Base-by-base conservation (phyloP, 1,140 invertebrate genomes). In the Phthorimaea operculella region DNA sequence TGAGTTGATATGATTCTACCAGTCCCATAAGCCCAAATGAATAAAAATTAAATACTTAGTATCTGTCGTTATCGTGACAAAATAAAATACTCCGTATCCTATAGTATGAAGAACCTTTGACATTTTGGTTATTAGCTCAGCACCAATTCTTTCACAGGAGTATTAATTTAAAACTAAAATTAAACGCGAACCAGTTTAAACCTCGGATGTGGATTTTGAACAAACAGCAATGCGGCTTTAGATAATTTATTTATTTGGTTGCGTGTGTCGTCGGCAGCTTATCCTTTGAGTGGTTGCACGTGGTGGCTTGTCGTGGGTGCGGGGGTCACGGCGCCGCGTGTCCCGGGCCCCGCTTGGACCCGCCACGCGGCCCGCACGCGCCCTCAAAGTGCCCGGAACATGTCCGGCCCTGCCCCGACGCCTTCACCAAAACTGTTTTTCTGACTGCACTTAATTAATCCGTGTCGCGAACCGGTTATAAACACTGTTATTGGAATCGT, bases 191-290 rank as follows among this genome's bases (percentile, higher is more conserved):
- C 10, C 36, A 39, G 36, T 39, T 12, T 39, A 28, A 28, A 28
- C 21, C 21, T 39, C 1, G 2, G n/a, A 39, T 39, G 36, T 10
- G 36, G 10, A 63, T 55, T 59, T 55, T 45, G 15, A 51, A 44
- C 45, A 54, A 66, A 63, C 60, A 56, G 51, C 56, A n/a, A 4
- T 28, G 36, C 36, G 67, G 72, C 63, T 78, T 66, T 60, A 64
- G 68, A 79, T 83, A 79, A 83, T 80, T 83, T 79, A 83, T 83
- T 83, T 83, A 80, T 80, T 80, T 79, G 74, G 51, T 53, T 70
- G 76, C 77, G 66, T 80, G 73, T 80, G 77, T 62, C 71, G 56
- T 42, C 55, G 48, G 21, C 64, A 70, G 79, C 76, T 83, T 79
- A 83, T 80, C 79, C 75, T 34, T 55, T 21, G 66, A 68, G 73